These are phyloP conservation scores for Gymnoscopelus braueri DNA, from an alignment of 2,797 vertebrate species.

Conservation along the genomic window DNA sequence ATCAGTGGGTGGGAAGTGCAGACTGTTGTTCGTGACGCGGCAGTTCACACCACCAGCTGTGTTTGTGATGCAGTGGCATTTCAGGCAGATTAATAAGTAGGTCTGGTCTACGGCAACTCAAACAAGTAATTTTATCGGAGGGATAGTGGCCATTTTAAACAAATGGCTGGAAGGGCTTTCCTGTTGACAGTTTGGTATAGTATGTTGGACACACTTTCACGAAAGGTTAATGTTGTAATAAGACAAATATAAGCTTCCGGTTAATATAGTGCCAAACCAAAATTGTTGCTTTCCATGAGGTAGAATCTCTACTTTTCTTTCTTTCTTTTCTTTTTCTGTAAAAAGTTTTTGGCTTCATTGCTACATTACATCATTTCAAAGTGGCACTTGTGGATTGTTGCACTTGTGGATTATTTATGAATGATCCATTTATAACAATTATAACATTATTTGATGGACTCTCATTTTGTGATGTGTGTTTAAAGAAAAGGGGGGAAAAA, in stretches of 20 bases:
- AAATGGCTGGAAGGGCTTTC: conserved; percentile 23
- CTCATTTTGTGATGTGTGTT: too few relatives aligned
- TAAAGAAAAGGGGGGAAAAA: too few relatives aligned
- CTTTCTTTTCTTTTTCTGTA: too few relatives aligned
- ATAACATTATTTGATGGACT: too few relatives aligned
- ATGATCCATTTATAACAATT: too few relatives aligned
- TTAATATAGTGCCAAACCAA: background rate
- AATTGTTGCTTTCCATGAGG: background rate
- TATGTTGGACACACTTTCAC: background rate
- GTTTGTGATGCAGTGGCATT: conserved; percentile 70
- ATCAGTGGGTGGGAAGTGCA: conserved; percentile 45
- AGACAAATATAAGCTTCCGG: conserved; percentile 1
- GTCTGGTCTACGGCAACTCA: conserved; percentile 23
- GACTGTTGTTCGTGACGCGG: conserved; percentile 69
- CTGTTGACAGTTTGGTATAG: too few relatives aligned
- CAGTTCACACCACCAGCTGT: conserved; percentile 64
- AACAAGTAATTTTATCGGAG: conserved; percentile 28
- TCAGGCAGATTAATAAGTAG: conserved; percentile 62
- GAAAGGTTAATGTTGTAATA: conserved; percentile 23
- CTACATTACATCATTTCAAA: too few relatives aligned
- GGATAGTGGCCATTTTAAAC: conserved; percentile 25
- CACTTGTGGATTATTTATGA: too few relatives aligned
- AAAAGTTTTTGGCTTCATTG: too few relatives aligned
- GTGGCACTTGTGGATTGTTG: too few relatives aligned
- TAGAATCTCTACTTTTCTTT: background rate